Evolutionary conservation across 2,113 vertebrate species (phyloP).

Genomic region (Bambusicola thoracicus): DNA sequence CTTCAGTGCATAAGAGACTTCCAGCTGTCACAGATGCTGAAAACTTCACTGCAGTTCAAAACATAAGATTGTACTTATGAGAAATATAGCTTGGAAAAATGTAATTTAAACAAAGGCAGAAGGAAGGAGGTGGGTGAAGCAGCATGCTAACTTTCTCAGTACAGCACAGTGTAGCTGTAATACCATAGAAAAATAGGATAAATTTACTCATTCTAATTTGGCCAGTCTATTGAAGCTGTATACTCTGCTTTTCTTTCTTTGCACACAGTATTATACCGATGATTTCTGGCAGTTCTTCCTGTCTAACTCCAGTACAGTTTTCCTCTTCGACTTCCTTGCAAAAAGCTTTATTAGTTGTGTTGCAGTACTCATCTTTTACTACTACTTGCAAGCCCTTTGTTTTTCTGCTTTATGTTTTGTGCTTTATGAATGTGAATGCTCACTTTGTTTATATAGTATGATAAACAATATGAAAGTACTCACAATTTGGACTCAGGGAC

Average conservation of each 20-base stretch:
- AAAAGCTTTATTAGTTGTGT: not conserved
- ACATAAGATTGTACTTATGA: not conserved
- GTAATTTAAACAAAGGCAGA: not conserved
- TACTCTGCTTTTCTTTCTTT: not conserved
- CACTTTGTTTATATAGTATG: not conserved
- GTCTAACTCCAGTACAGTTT: not conserved
- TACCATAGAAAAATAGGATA: too few species aligned
- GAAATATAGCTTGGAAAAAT: not conserved
- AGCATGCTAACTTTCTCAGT: not conserved
- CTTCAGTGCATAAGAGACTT: accelerated
- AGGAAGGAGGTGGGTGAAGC: not conserved
- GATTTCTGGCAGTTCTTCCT: not conserved
- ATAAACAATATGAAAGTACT: not conserved
- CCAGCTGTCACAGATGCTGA: not conserved
- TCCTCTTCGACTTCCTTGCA: not conserved
- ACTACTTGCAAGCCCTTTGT: not conserved
- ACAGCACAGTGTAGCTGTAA: not conserved
- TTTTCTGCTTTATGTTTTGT: not conserved
- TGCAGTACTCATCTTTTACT: not conserved
- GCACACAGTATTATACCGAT: not conserved
- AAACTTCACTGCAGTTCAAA: not conserved
- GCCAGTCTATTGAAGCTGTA: not conserved
- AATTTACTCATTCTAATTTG: not conserved
- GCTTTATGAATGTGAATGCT: not conserved
- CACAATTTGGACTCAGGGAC: not conserved